Evolutionary conservation across 2,113 vertebrate species (phyloP).

Genomic region (Atrichornis clamosus): DNA sequence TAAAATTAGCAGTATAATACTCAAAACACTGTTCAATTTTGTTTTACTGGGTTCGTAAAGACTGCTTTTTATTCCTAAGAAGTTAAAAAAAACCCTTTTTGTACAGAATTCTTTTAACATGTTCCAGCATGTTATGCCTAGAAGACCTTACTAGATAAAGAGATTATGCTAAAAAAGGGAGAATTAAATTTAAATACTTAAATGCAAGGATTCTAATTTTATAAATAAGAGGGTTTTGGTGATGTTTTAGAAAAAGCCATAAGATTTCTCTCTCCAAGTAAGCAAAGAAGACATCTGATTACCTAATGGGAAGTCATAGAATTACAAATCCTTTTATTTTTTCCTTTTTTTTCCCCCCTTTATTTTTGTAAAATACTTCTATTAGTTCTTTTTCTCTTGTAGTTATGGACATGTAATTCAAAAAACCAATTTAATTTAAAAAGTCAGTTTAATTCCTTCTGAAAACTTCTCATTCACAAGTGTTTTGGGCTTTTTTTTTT

Average conservation of each 20-base stretch:
- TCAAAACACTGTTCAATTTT: neutral
- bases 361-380: neutral
- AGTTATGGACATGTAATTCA: neutral
- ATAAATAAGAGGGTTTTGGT: neutral
- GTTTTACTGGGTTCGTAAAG: neutral
- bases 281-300: neutral
- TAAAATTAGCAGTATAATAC: neutral
- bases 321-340: neutral
- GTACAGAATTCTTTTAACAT: neutral
- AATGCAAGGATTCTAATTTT: neutral
- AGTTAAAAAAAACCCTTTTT: neutral
- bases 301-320: neutral
- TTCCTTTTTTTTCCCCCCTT: fast-evolving
- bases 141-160: neutral
- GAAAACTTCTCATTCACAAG: neutral
- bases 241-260: neutral
- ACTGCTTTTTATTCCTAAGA: neutral
- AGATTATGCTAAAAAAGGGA: neutral
- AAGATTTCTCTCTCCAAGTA: neutral
- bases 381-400: neutral
- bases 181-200: neutral
- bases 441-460: neutral
- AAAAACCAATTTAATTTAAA: neutral
- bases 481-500: no score
- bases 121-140: neutral